Base-by-base conservation (phyloP, 2,797 vertebrate species). In the Semaprochilodus insignis region DNA sequence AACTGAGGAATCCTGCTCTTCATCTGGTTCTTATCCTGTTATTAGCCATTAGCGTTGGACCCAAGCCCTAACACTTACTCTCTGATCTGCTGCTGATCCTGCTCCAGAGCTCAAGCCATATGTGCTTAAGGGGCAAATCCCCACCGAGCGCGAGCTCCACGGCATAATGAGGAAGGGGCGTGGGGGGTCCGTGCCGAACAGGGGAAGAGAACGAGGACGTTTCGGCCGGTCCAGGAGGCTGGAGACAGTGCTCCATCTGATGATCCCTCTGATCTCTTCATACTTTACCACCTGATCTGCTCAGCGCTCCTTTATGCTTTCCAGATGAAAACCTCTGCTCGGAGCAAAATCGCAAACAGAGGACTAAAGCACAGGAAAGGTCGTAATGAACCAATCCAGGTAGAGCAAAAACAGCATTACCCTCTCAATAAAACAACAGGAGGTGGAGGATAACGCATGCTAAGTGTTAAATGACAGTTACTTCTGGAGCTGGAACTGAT, bases 21-120 rank as follows among this genome's bases (percentile, higher is more conserved):
- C 87, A 88, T 86, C 83, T 80, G 81, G 83, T 83, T 83, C 77
- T 86, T 86, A 88, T 87, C 84, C 85, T 70, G 51, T 77, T 65
- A 84, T 84, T 85, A 83, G 66, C 80, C 80, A 57, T 25, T 88
- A 88, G 77, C 74, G 34, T 83, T 88, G 87, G 87, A 84, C 87
- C 77, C 60, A 63, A 81, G 87, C 85, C 87, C 85, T 81, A 81
- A 86, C 85, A 84, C 87, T 86, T 88, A 88, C 74, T 71, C 85
- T 84, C 76, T 80, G 85, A 88, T 86, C 84, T 84, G 60, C 31
- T 71, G 80, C 74, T 86, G 77, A 88, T 88, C 80, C 59, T 34
- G 69, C 74, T 86, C 86, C 86, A 81, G 71, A 80, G 77, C 77
- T 60, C 51, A 76, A 34, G 82, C 82, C 54, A 65, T 67, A 57